A percentile compares a stretch with the other conserved stretches of the same genome.
phyloP scores from a whole-genome alignment of 92 coral and sea anemone species.

The Umimayanthus kanabou region DNA sequence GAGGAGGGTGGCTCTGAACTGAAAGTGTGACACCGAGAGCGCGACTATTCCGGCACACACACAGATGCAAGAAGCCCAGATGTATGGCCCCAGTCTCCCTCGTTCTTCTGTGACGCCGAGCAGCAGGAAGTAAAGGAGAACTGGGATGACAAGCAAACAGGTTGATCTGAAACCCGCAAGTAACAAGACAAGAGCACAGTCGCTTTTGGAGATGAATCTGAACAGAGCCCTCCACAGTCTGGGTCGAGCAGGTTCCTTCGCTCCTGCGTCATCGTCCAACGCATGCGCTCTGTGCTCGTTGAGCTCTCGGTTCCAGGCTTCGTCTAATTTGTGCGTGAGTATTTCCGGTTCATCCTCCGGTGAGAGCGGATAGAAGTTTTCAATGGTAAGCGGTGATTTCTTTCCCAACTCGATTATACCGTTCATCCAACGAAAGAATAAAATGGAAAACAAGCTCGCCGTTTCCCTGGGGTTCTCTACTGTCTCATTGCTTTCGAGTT shows the following conservation, averaged over 20 bases:
- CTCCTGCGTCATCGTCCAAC: not conserved
- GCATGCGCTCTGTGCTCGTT: not conserved
- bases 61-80: conserved; percentile 28
- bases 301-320: conserved; percentile 38
- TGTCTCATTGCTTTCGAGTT: conserved; percentile 5
- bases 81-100: not conserved
- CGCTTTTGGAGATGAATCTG: conserved; percentile 15
- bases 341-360: conserved; percentile 31
- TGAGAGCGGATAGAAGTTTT: conserved; percentile 13
- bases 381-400: conserved; percentile 1
- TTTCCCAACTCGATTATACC: conserved; percentile 20
- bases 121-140: conserved; percentile 18
- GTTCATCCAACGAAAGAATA: conserved; percentile 47
- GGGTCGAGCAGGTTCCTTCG: conserved; percentile 3
- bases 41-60: conserved; percentile 12
- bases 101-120: not conserved
- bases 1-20: conserved; percentile 26
- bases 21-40: conserved; percentile 26
- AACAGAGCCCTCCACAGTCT: conserved; percentile 22
- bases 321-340: conserved; percentile 35
- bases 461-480: conserved; percentile 12
- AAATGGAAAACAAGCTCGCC: conserved; percentile 14
- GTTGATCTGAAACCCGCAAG: conserved; percentile 24
- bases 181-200: conserved; percentile 27
- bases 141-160: conserved; percentile 15